Conservation (phyloP, 2,797 vertebrate species). For the Enteromius mattozi region DNA sequence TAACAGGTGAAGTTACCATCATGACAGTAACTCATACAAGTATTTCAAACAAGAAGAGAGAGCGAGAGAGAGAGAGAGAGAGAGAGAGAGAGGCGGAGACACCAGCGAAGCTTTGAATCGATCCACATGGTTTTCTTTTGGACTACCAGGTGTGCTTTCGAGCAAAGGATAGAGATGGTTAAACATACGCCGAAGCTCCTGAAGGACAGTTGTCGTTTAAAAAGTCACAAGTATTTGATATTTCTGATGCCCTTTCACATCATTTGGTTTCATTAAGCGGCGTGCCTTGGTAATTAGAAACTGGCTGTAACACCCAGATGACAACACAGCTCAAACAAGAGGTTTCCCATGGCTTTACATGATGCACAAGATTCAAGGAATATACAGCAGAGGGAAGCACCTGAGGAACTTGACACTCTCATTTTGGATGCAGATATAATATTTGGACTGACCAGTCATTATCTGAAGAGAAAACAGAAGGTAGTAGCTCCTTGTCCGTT, state of each 20-base stretch:
- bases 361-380: conserved; percentile 72
- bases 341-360: conserved; percentile 77
- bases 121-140: conserved; percentile 26
- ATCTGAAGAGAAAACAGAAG: conserved; percentile 80
- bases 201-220: not conserved
- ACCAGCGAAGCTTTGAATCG: not conserved
- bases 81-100: conserved; percentile 19
- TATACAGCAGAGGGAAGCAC: conserved; percentile 72
- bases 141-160: not conserved
- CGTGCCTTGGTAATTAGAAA: not conserved
- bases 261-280: not conserved
- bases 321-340: not conserved
- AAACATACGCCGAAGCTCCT: not conserved
- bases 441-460: conserved; percentile 84
- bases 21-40: not conserved
- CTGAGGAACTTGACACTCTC: conserved; percentile 78
- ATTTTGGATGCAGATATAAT: conserved; percentile 83
- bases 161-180: not conserved
- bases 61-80: not conserved
- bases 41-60: not conserved
- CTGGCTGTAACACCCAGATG: not conserved
- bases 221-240: not conserved
- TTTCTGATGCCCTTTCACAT: not conserved
- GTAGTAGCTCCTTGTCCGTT: conserved; percentile 63
- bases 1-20: not conserved